phyloP scores from a whole-genome alignment of 2,797 vertebrate genomes.

The Scomberomorus guttatus region DNA sequence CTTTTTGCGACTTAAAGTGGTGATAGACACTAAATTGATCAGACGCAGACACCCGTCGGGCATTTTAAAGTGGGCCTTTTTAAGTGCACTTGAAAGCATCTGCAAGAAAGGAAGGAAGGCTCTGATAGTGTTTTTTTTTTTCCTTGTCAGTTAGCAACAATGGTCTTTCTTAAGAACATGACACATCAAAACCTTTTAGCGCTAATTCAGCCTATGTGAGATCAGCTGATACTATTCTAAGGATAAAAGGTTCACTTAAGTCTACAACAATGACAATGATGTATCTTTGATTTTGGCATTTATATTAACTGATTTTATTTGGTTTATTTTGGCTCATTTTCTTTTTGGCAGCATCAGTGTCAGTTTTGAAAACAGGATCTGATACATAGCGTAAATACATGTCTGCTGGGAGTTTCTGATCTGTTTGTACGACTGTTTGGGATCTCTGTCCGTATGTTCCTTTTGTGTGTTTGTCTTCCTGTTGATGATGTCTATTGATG shows the following conservation, averaged over 20 bases:
- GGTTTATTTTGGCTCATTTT: constrained; percentile 6
- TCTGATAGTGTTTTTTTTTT: constrained; percentile 40
- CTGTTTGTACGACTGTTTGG: constrained; percentile 3
- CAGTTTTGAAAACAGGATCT: not conserved
- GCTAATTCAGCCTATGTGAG: constrained; percentile 18
- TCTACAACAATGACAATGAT: constrained; percentile 14
- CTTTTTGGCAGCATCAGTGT: not conserved
- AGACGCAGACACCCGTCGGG: constrained; percentile 47
- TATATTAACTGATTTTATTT: not conserved
- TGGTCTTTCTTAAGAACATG: constrained; percentile 35
- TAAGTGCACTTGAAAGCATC: constrained; percentile 67
- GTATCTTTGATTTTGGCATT: constrained; percentile 26
- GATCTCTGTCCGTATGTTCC: not conserved
- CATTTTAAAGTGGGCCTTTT: constrained; percentile 60
- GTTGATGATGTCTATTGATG: constrained; percentile 23
- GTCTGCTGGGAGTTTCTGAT: constrained; percentile 12
- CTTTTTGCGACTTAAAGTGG: constrained; percentile 58
- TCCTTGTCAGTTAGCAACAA: constrained; percentile 37
- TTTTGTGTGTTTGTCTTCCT: constrained; percentile 8
- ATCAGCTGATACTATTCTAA: constrained; percentile 26
- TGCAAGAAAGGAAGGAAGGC: constrained; percentile 30
- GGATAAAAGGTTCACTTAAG: constrained; percentile 31
- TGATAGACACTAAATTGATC: constrained; percentile 64
- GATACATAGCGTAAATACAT: not conserved
- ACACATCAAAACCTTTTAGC: constrained; percentile 37